Base-by-base conservation (phyloP, 1,140 invertebrate genomes). In the Dendrolimus kikuchii region DNA sequence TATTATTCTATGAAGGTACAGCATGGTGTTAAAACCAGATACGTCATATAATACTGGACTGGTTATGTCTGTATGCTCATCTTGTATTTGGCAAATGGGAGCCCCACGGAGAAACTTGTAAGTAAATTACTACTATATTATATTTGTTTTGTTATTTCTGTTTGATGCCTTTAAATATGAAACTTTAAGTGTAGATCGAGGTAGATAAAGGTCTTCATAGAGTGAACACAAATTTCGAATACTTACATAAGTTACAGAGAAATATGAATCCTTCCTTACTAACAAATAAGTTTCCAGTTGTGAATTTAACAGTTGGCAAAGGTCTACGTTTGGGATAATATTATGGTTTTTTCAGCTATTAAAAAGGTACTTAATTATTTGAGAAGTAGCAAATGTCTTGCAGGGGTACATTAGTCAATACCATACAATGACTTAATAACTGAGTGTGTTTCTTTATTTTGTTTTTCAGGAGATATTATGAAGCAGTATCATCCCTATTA, bases 51-150 rank as follows among this genome's bases (percentile, higher is more conserved):
- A 86, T 40, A 72, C 86, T 7, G 89, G 88, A 38, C 40, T 89
- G 5, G 58, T 89, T 5, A 72, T 90, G 68, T 87, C 86, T 46
- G 57, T 77, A 5, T 87, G 88, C 65, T 87, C 88, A 1, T 59
- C 76, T 23, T 61, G 78, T 48, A 64, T 90, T 44, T 90, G 89
- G 89, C 88, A 90, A 63, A 73, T 88, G 51, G 79, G 89, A 53
- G 73, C 81, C 38, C 89, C 89, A 5, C 86, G 73, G 62, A 77
- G 63, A 55, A 77, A 88, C 52, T 84, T 87, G 88, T 88, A 68
- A 81, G 86, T 79, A 60, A 45, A 9, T 40, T 52, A 49, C n/a
- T 56, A 49, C 51, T 43, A 10, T 53, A 23, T 23, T 23, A 23
- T 23, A 23, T 2, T 23, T 23, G 1, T 23, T 3, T 23, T 23